Base-by-base conservation (phyloP, 2,888 invertebrate species). In the Amiota communis region DNA sequence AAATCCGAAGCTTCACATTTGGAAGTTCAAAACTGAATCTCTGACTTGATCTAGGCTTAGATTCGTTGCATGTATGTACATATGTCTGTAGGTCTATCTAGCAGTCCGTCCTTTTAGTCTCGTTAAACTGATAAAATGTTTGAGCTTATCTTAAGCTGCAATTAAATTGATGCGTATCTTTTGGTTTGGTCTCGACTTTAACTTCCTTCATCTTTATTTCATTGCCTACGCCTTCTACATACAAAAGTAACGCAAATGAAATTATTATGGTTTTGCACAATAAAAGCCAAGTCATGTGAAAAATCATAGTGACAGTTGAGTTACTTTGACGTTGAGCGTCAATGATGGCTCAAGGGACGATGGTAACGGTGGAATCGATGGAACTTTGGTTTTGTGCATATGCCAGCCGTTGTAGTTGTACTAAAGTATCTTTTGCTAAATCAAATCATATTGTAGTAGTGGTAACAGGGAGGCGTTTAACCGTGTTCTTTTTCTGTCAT, bases 191-290 rank as follows among this genome's bases (percentile, higher is more conserved):
- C 15, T 23, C 23, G 23, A 23, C 3, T 23, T 23, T 23, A 23
- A 23, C 23, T 23, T 23, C 23, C 23, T 23, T 23, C 23, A 23
- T 23, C 23, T 23, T 23, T 3, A 23, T 1, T 23, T 23, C 23
- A 23, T 65, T 65, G 48, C 48, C 65, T 47, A 15, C 47, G 65
- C 49, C 12, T 47, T 15, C 36, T n/a, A 64, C 36, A 2, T 51
- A 51, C 1, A 51, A 51, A 51, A 51, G n/a, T 51, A 51, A 51
- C 76, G 75, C 10, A 11, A 76, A 75, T 70, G 76, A 80, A 82
- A 83, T 77, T 83, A 79, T 78, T 83, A 84, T 83, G 83, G 83
- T 83, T 83, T 83, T 81, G 64, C 61, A 51, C 23, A 23, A 49
- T 57, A 15, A 57, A 56, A 70, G 57, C 57, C 15, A 10, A 64